Percentiles rank a stretch among this genome's conserved stretches.
These are phyloP conservation scores for Hemithea aestivaria DNA, from an alignment of 2,888 invertebrate species.

Conservation along the genomic window DNA sequence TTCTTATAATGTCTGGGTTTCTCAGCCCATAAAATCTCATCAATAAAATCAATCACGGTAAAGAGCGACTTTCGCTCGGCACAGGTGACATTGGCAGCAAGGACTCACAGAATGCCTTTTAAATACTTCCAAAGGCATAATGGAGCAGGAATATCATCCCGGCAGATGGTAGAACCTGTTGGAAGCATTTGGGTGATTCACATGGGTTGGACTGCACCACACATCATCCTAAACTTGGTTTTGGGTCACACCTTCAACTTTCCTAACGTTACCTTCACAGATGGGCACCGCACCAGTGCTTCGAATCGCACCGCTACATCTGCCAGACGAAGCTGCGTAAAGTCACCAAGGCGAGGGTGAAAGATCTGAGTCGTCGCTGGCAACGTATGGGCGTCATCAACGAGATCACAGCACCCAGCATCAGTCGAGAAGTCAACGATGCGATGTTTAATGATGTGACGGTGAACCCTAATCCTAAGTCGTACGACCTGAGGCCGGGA, in stretches of 20 bases:
- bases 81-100: too few species aligned
- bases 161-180: too few species aligned
- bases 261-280: slow-evolving; percentile 48
- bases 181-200: too few species aligned
- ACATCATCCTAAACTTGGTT: too few species aligned
- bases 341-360: slow-evolving; percentile 66
- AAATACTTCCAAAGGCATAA: too few species aligned
- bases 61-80: too few species aligned
- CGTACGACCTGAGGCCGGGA: slow-evolving; percentile 56
- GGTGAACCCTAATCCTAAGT: slow-evolving; percentile 58
- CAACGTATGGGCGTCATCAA: slow-evolving; percentile 73
- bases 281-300: slow-evolving; percentile 84
- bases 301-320: slow-evolving; percentile 82
- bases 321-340: slow-evolving; percentile 83
- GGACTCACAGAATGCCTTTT: too few species aligned
- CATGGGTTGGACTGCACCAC: too few species aligned
- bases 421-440: slow-evolving; percentile 58
- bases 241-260: background rate
- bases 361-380: slow-evolving; percentile 67
- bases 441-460: slow-evolving; percentile 58
- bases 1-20: too few species aligned
- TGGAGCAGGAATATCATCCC: too few species aligned
- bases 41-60: too few species aligned
- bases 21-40: too few species aligned
- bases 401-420: slow-evolving; percentile 73